phyloP scores from a whole-genome alignment of 2,888 invertebrate genomes.

The Cacoxenus indagator region DNA sequence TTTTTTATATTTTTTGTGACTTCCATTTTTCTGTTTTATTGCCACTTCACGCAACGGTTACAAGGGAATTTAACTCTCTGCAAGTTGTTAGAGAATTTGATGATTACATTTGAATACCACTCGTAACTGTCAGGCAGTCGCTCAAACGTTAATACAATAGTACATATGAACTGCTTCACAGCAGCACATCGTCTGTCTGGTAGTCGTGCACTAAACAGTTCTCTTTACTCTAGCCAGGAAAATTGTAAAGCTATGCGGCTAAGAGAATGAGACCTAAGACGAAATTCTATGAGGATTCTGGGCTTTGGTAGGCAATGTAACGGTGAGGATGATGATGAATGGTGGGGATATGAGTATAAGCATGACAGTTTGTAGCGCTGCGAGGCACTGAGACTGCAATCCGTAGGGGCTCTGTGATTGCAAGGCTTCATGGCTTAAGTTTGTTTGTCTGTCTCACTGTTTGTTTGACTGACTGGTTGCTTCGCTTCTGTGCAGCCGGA shows the following conservation, averaged over 20 bases:
- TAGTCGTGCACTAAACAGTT: background rate
- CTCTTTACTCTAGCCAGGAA: too few species aligned
- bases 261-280: too few species aligned
- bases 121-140: constrained; percentile 57
- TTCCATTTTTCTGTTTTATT: too few species aligned
- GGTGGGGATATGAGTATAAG: too few species aligned
- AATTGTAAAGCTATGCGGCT: too few species aligned
- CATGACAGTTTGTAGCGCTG: too few species aligned
- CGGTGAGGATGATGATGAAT: too few species aligned
- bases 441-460: background rate
- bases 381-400: background rate
- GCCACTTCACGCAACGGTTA: background rate
- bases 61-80: constrained; percentile 22
- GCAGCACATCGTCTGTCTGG: background rate
- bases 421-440: too few species aligned
- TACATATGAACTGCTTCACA: background rate
- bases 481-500: constrained; percentile 30
- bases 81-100: constrained; percentile 43
- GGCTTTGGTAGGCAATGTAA: background rate
- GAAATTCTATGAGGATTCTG: too few species aligned
- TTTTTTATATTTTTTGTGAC: too few species aligned
- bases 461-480: constrained; percentile 27
- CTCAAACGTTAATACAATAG: constrained; percentile 25
- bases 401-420: too few species aligned
- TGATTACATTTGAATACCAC: constrained; percentile 62